A percentile compares a stretch with the other conserved stretches of the same genome.
Conservation (phyloP, 1,140 invertebrate genomes). For the Littorina saxatilis region DNA sequence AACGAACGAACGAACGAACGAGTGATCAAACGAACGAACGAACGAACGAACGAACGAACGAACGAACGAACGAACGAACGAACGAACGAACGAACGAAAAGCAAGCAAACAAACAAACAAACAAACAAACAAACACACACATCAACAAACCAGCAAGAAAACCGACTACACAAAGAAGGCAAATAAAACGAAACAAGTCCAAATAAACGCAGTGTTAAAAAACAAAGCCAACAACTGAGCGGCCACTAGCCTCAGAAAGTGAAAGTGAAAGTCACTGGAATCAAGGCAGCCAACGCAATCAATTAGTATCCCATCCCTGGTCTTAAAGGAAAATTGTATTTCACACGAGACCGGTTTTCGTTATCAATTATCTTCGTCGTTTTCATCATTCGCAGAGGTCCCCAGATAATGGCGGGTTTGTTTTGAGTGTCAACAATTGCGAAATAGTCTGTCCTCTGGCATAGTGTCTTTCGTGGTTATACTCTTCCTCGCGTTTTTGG, state of each 20-base stretch:
- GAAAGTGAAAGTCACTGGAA: too few relatives aligned
- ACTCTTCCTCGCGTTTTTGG: background rate
- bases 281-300: too few relatives aligned
- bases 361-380: slow-evolving; percentile 9
- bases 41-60: slow-evolving; percentile 26
- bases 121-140: too few relatives aligned
- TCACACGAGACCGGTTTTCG: background rate
- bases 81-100: too few relatives aligned
- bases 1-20: slow-evolving; percentile 27
- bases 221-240: background rate
- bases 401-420: background rate
- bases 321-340: too few relatives aligned
- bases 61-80: slow-evolving; percentile 18
- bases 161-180: background rate
- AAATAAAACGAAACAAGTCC: background rate
- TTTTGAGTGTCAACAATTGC: slow-evolving; percentile 11
- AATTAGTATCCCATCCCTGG: too few relatives aligned
- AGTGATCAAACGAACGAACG: too few relatives aligned
- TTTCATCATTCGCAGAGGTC: background rate
- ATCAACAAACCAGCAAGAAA: background rate
- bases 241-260: too few relatives aligned
- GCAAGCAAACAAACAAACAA: too few relatives aligned
- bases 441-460: background rate
- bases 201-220: background rate
- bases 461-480: background rate